Conservation (phyloP, 2,113 vertebrate genomes). For the Coreoperca whiteheadi region DNA sequence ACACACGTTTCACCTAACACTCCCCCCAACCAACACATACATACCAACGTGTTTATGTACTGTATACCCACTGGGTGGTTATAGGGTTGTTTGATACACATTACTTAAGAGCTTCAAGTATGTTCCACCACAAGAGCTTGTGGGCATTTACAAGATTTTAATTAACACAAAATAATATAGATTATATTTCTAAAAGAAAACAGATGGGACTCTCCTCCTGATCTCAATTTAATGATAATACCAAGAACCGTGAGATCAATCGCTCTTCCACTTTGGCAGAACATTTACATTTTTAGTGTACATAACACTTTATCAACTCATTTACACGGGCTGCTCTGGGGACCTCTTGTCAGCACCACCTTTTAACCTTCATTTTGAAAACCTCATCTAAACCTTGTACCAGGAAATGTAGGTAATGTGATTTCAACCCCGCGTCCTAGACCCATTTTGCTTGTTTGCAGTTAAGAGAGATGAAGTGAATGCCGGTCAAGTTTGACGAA, state of each 20-base stretch:
- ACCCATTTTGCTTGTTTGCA: slow-evolving; percentile 15
- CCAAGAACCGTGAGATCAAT: slow-evolving; percentile 18
- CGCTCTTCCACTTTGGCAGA: slow-evolving; percentile 29
- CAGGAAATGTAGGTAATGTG: slow-evolving; percentile 6
- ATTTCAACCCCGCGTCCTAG: not conserved
- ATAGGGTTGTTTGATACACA: not conserved
- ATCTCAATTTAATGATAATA: slow-evolving; percentile 45
- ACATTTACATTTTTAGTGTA: slow-evolving; percentile 45
- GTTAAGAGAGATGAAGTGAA: not conserved
- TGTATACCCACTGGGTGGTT: not conserved
- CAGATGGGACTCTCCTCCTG: slow-evolving; percentile 18
- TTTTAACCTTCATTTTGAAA: slow-evolving; percentile 47
- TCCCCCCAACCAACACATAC: not conserved
- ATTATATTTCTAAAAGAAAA: slow-evolving; percentile 54
- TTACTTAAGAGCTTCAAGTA: slow-evolving; percentile 7
- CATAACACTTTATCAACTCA: not conserved
- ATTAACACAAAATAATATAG: slow-evolving; percentile 47
- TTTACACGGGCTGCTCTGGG: slow-evolving; percentile 12
- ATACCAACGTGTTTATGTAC: not conserved
- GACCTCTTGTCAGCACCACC: slow-evolving; percentile 21
- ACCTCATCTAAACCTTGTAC: slow-evolving; percentile 32
- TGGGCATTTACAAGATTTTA: slow-evolving; percentile 34
- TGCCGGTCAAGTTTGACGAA: not conserved
- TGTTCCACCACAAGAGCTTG: not conserved
- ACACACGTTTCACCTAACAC: slow-evolving; percentile 11